phyloP scores from a whole-genome alignment of 2,888 invertebrate genomes.

The Periphyllus acericola region DNA sequence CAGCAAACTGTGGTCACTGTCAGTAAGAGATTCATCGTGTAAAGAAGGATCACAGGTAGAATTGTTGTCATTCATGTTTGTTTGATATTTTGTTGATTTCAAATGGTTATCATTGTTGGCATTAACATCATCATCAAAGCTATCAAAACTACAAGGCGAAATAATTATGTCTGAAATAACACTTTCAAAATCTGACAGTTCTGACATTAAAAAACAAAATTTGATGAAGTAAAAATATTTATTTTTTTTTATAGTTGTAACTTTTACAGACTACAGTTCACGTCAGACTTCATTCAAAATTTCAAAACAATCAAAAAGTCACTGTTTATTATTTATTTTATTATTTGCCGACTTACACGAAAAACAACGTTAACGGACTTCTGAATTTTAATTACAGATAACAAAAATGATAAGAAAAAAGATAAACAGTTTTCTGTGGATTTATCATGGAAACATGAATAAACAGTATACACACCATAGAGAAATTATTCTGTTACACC shows the following conservation, averaged over 20 bases:
- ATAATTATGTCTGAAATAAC: background rate
- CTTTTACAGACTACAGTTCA: too few relatives aligned
- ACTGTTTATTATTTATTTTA: too few relatives aligned
- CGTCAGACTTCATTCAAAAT: too few relatives aligned
- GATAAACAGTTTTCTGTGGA: too few relatives aligned
- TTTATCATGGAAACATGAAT: too few relatives aligned
- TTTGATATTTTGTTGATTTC: background rate
- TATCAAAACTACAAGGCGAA: background rate
- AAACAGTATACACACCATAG: too few relatives aligned
- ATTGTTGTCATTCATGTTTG: background rate
- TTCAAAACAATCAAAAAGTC: too few relatives aligned
- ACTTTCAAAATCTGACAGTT: slow-evolving; percentile 45
- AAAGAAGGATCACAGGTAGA: background rate
- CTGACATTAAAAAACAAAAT: slow-evolving; percentile 31
- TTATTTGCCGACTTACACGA: too few relatives aligned
- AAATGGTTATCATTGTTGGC: background rate
- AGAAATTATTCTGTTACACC: too few relatives aligned
- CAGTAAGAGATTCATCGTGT: slow-evolving; percentile 14
- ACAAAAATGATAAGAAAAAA: too few relatives aligned
- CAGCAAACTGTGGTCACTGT: slow-evolving; percentile 39
- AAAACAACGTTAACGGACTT: too few relatives aligned
- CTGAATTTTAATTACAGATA: too few relatives aligned
- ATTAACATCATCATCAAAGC: background rate
- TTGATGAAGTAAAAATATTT: background rate
- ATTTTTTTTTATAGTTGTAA: background rate